Conservation (phyloP, 1,140 invertebrate species). For the Lanistes nyassanus region DNA sequence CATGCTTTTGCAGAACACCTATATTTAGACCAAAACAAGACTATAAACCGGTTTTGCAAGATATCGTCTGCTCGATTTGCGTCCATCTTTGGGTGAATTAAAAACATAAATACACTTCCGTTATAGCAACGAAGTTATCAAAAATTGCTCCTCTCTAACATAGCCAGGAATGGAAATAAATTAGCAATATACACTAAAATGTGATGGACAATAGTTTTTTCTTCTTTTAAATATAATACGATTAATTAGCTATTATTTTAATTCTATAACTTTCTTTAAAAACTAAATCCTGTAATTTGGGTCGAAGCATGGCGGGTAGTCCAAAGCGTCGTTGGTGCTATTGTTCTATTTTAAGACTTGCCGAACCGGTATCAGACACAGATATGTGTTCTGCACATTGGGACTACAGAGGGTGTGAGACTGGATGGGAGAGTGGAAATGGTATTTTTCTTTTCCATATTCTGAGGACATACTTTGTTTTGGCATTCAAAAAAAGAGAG, state of each 20-base stretch:
- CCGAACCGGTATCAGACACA: slow-evolving; percentile 8
- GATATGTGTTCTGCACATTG: too few relatives aligned
- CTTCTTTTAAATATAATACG: too few relatives aligned
- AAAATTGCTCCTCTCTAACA: not conserved
- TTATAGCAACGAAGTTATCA: not conserved
- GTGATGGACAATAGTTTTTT: too few relatives aligned
- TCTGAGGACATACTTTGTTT: too few relatives aligned
- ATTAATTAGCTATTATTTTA: too few relatives aligned
- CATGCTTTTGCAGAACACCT: slow-evolving; percentile 9
- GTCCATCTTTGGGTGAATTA: not conserved
- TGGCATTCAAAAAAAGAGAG: too few relatives aligned
- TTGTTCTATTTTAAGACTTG: slow-evolving; percentile 1
- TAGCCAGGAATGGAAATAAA: too few relatives aligned
- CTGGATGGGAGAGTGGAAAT: not conserved
- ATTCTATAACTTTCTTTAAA: too few relatives aligned
- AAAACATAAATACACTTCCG: not conserved
- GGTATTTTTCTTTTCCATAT: not conserved
- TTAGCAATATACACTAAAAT: too few relatives aligned
- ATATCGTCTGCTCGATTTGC: slow-evolving; percentile 7
- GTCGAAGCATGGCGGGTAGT: slow-evolving; percentile 12
- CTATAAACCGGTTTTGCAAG: slow-evolving; percentile 19
- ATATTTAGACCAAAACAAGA: slow-evolving; percentile 16
- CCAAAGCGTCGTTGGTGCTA: not conserved
- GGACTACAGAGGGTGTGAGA: not conserved
- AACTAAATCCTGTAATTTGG: too few relatives aligned